Evolutionary conservation across 2,797 vertebrate genomes (phyloP).

Genomic region (Sebastes oblongus): DNA sequence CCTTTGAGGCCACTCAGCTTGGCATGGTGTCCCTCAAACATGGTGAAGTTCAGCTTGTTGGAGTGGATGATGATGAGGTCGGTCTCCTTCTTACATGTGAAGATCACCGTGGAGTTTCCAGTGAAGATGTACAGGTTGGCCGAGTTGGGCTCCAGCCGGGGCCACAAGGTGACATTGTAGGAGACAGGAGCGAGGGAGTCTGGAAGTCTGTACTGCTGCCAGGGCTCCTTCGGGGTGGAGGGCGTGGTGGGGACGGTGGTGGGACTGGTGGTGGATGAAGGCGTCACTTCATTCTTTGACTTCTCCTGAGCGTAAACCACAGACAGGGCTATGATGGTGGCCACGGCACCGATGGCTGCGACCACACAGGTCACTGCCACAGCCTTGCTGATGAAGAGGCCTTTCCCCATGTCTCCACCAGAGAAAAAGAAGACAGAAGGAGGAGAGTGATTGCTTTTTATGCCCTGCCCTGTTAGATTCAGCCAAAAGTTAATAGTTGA

Average conservation of each 20-base stretch:
- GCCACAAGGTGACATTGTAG: constrained; percentile 73
- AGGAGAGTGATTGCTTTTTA: constrained; percentile 33
- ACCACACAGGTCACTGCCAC: constrained; percentile 74
- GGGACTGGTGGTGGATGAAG: background rate
- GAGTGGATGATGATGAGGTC: constrained; percentile 88
- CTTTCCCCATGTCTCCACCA: constrained; percentile 84
- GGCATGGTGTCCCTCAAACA: background rate
- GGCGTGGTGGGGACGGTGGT: constrained; percentile 65
- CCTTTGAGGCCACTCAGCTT: background rate
- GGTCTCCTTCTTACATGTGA: constrained; percentile 61
- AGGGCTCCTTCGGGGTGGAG: constrained; percentile 79
- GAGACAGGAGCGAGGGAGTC: constrained; percentile 45
- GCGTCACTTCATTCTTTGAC: constrained; percentile 55
- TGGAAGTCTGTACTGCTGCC: constrained; percentile 76
- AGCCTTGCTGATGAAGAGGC: constrained; percentile 87
- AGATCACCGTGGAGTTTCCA: constrained; percentile 55
- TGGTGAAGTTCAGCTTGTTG: constrained; percentile 88
- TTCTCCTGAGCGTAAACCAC: constrained; percentile 89
- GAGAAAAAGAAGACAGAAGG: constrained; percentile 21
- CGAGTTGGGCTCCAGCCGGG: constrained; percentile 48
- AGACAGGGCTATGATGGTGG: constrained; percentile 87
- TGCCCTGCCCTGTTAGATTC: constrained; percentile 11
- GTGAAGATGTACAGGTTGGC: constrained; percentile 60
- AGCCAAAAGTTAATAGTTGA: constrained; percentile 55
- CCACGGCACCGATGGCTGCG: constrained; percentile 69